Conservation (phyloP, 2,113 vertebrate genomes). For the Nothoprocta pentlandii region DNA sequence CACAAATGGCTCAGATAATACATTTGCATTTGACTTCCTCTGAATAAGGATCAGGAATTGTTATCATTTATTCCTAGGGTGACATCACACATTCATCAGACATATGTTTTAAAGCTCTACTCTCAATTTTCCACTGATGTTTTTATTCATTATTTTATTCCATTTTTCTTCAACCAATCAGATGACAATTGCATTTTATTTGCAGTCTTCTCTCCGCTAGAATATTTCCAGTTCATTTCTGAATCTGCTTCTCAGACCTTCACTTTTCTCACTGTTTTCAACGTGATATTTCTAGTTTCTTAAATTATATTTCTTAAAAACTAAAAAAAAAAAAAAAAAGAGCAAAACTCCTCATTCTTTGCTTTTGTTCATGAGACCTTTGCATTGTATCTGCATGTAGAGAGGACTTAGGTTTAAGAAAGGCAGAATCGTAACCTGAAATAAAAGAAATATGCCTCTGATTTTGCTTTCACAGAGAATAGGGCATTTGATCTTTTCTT, state of each 20-base stretch:
- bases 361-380: accelerated
- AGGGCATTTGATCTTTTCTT: neutral
- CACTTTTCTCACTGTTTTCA: neutral
- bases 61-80: neutral
- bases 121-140: neutral
- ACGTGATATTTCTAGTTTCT: neutral
- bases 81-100: neutral
- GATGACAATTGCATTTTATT: neutral
- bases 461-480: neutral
- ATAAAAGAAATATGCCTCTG: neutral
- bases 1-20: neutral
- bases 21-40: neutral
- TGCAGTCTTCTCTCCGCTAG: neutral
- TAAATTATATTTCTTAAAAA: neutral
- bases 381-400: neutral
- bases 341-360: neutral
- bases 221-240: neutral
- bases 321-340: neutral
- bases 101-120: neutral
- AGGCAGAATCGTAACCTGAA: neutral
- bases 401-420: neutral
- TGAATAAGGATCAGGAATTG: neutral
- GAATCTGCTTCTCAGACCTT: neutral
- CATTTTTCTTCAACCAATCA: neutral
- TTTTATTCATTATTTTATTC: too few relatives aligned